phyloP scores from a whole-genome alignment of 1,140 invertebrate species.

The Drosophila grimshawi region DNA sequence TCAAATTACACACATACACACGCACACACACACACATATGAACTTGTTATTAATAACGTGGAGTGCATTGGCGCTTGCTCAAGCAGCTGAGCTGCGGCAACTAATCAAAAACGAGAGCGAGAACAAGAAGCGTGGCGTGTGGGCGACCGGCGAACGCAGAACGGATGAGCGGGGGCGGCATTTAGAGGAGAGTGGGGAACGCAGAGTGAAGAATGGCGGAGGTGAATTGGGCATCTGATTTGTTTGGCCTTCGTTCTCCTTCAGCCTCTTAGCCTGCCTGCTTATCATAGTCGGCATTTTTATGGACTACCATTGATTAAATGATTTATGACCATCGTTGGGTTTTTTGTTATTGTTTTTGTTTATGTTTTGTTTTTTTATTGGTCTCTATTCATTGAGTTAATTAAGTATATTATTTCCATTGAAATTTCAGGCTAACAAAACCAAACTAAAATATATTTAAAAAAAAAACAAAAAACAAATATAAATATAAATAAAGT shows the following conservation, averaged over 20 bases:
- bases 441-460: slow-evolving; percentile 7
- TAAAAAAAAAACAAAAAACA: slow-evolving; percentile 11
- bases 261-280: slow-evolving; percentile 11
- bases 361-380: slow-evolving; percentile 16
- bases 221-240: slow-evolving; percentile 18
- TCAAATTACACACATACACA: slow-evolving; percentile 24
- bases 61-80: slow-evolving; percentile 39
- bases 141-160: slow-evolving; percentile 24
- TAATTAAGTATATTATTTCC: slow-evolving; percentile 52
- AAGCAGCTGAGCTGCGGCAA: slow-evolving; percentile 12
- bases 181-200: not conserved
- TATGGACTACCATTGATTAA: slow-evolving; percentile 44
- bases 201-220: not conserved
- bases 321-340: slow-evolving; percentile 38
- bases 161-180: slow-evolving; percentile 19
- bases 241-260: slow-evolving; percentile 18
- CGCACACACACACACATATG: not conserved
- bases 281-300: slow-evolving; percentile 27
- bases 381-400: slow-evolving; percentile 23
- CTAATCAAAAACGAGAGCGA: not conserved
- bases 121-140: slow-evolving; percentile 16
- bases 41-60: slow-evolving; percentile 37
- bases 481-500: slow-evolving; percentile 25
- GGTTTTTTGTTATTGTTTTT: not conserved
- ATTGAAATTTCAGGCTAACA: slow-evolving; percentile 36